Base-by-base conservation (phyloP, 2,113 vertebrate species). In the Noctilio leporinus region DNA sequence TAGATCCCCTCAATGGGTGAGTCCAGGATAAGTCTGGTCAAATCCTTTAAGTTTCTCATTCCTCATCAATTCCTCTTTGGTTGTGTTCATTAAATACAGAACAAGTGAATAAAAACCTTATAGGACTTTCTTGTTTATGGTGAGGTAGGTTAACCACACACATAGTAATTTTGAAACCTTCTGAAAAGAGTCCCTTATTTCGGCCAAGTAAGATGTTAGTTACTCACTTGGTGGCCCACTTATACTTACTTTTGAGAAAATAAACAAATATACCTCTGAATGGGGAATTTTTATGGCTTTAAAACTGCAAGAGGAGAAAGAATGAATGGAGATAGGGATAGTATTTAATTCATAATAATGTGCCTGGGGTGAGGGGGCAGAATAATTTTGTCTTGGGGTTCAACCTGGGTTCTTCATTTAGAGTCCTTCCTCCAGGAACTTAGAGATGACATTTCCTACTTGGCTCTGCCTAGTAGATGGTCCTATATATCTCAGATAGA, bases 1-100 rank as follows among this genome's bases (percentile, higher is more conserved):
- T 99, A 51, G 98, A 99, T 47, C 99, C 99, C 30, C 97, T 98
- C 38, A 98, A 95, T 97, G 99, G 99, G 99, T 99, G 96, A 98
- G 98, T 89, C 19, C 0, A 1, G 49, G 33, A 0, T 73, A 59
- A 45, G 7, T 20, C 77, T 20, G 17, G 75, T 55, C 16, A 77
- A 64, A 26, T 35, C 24, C 22, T 20, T 43, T 55, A 49, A 20
- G 10, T 53, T 67, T 47, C 7, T 11, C 85, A 28, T 81, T 64
- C 14, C 10, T 47, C 10, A 24, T 59, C 59, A 38, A 28, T 73
- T 72, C 64, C 67, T 57, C 14, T 59, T 45, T 20, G 20, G 28
- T 57, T 84, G 7, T 81, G 4, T 65, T 75, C 49, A 15, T n/a
- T 72, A 33, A 65, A 57, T 40, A 45, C 4, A 69, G 77, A 94